Evolutionary conservation across 2,888 invertebrate species (phyloP).

Genomic region (Netelia melanura): DNA sequence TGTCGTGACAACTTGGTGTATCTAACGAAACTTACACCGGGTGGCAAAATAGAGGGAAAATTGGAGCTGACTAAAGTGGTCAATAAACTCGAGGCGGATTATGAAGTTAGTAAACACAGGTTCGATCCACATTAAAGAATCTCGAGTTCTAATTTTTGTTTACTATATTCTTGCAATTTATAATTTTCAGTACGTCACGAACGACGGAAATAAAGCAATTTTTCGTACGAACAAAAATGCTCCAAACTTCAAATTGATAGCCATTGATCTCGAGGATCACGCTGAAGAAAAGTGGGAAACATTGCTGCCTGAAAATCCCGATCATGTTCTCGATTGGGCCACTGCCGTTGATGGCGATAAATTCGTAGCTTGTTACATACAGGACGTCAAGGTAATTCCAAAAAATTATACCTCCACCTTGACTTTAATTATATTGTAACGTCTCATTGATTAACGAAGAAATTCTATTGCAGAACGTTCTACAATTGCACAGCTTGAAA

Average conservation of each 20-base stretch:
- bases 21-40: constrained; percentile 91
- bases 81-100: constrained; percentile 96
- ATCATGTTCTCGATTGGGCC: constrained; percentile 96
- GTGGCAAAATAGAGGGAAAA: constrained; percentile 88
- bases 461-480: constrained; percentile 89
- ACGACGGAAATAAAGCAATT: constrained; percentile 92
- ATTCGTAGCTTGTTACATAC: constrained; percentile 94
- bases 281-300: constrained; percentile 92
- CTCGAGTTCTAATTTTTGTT: not conserved
- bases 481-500: constrained; percentile 92
- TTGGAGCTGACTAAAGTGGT: constrained; percentile 92
- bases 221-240: constrained; percentile 97
- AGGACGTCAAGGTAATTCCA: constrained; percentile 95
- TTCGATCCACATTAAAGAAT: constrained; percentile 4
- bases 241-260: constrained; percentile 95
- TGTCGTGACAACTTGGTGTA: constrained; percentile 96
- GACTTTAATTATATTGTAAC: constrained; percentile 2
- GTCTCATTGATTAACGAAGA: not conserved
- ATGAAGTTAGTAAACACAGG: constrained; percentile 88
- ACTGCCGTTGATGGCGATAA: constrained; percentile 94
- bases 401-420: constrained; percentile 38
- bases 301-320: constrained; percentile 93
- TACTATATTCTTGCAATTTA: constrained; percentile 25
- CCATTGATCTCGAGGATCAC: constrained; percentile 91
- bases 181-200: constrained; percentile 93